These are phyloP conservation scores for Onchidella celtica DNA, from an alignment of 2,888 invertebrate species.

Conservation along the genomic window DNA sequence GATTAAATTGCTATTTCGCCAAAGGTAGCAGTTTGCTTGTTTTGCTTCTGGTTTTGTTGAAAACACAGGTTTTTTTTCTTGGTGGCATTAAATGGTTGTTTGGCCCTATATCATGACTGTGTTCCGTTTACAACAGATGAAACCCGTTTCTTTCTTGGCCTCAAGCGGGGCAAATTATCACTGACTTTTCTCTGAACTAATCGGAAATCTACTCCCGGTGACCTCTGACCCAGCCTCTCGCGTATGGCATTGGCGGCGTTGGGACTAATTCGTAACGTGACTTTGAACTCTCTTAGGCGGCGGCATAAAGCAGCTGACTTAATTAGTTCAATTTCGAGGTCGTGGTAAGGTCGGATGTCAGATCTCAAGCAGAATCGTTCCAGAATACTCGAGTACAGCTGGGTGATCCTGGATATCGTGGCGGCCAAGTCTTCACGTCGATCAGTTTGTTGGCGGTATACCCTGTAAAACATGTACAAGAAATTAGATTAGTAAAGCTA, in stretches of 20 bases:
- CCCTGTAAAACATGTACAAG: not conserved
- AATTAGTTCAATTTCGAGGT: not conserved
- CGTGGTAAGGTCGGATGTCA: not conserved
- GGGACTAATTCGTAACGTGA: not conserved
- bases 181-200: not conserved
- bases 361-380: not conserved
- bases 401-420: not conserved
- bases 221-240: not conserved
- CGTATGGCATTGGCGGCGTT: not conserved
- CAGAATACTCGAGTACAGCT: not conserved
- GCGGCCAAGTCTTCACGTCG: not conserved
- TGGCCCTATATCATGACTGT: too few species aligned
- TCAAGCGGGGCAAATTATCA: not conserved
- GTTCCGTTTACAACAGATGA: too few species aligned
- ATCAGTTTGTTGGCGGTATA: not conserved
- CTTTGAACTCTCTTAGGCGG: not conserved
- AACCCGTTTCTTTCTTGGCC: too few species aligned
- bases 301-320: not conserved
- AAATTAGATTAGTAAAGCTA: too few species aligned
- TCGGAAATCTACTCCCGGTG: not conserved
- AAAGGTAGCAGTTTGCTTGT: too few species aligned
- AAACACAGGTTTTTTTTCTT: too few species aligned
- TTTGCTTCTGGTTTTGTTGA: too few species aligned
- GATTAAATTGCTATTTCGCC: too few species aligned
- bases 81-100: too few species aligned